phyloP scores from a whole-genome alignment of 30 jellyfish, hydroid and myxozoan species.

The Haliclystus octoradiatus region DNA sequence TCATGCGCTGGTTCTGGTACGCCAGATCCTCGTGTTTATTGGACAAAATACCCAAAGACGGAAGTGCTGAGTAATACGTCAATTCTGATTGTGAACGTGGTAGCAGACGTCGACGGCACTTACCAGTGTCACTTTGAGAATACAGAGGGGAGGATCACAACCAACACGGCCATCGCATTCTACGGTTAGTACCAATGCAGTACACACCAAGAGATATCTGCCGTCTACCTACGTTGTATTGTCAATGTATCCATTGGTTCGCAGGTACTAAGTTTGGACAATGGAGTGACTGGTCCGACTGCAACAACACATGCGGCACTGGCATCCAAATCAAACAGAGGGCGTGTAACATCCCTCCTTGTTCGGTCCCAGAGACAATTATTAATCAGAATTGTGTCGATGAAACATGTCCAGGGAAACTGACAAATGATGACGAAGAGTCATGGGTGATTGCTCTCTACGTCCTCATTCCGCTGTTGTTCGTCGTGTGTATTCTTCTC shows the following conservation, averaged over 20 bases:
- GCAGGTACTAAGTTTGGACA: neutral
- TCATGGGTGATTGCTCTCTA: constrained; percentile 51
- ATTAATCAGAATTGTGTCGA: neutral
- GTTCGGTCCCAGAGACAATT: neutral
- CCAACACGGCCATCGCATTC: neutral
- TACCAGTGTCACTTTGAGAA: constrained; percentile 49
- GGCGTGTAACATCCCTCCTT: neutral
- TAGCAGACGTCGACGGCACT: constrained; percentile 22
- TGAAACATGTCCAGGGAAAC: neutral
- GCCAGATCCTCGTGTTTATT: constrained; percentile 40
- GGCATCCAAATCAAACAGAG: neutral
- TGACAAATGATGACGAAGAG: constrained; percentile 8
- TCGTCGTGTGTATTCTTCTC: constrained; percentile 32
- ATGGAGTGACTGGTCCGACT: neutral
- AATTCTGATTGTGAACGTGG: constrained; percentile 22
- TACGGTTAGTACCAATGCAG: neutral
- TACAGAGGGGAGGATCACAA: constrained; percentile 13
- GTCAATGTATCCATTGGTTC: no score
- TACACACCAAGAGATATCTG: no score
- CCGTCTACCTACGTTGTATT: no score
- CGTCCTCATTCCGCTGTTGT: constrained; percentile 62
- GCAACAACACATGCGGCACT: neutral
- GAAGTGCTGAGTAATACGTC: constrained; percentile 14
- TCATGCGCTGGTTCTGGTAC: constrained; percentile 66
- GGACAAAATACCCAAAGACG: constrained; percentile 42